phyloP scores from a whole-genome alignment of 2,797 vertebrate genomes.

The Coregonus ussuriensis region DNA sequence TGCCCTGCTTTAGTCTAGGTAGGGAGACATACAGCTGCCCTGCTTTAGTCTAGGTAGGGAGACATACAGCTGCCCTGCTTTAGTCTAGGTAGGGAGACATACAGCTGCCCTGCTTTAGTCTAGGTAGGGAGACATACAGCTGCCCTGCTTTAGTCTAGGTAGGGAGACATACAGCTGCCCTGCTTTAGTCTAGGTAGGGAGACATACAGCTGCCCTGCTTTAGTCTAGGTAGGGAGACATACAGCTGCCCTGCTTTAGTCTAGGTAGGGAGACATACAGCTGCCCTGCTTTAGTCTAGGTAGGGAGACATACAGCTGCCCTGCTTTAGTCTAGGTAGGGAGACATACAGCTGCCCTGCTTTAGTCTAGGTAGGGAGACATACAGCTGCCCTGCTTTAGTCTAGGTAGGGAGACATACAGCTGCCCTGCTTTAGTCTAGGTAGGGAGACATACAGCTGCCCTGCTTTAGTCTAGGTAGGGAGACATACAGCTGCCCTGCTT shows the following conservation, averaged over 20 bases:
- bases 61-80: conserved; percentile 71
- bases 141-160: conserved; percentile 78
- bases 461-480: no score
- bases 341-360: no score
- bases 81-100: conserved; percentile 66
- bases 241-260: background rate
- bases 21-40: conserved; percentile 66
- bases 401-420: no score
- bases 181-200: conserved; percentile 71
- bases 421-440: no score
- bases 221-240: conserved; percentile 67
- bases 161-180: conserved; percentile 66
- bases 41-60: conserved; percentile 71
- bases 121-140: conserved; percentile 59
- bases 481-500: no score
- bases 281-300: no score
- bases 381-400: no score
- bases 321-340: no score
- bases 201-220: conserved; percentile 71
- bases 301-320: no score
- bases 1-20: conserved; percentile 78
- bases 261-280: no score
- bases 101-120: conserved; percentile 69
- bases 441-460: no score
- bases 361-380: no score